Percentiles rank a stretch among this genome's conserved stretches.
Conservation (phyloP, 1,140 invertebrate genomes). For the Drusus annulatus region DNA sequence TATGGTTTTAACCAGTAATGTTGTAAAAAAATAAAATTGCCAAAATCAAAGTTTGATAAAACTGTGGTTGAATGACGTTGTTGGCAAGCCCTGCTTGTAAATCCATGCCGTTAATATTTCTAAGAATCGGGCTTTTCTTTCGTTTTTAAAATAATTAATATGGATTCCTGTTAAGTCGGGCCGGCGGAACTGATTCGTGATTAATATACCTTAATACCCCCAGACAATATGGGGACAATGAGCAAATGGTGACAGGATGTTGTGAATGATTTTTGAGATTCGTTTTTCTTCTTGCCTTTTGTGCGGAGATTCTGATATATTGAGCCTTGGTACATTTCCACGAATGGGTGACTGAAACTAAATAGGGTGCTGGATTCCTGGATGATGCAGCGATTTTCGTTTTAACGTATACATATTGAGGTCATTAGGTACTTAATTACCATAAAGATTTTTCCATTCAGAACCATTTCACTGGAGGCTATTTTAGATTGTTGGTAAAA, state of each 20-base stretch:
- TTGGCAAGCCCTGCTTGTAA: neutral
- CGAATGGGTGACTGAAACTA: slow-evolving; percentile 29
- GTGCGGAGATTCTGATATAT: neutral
- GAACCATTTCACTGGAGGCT: neutral
- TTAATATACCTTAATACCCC: slow-evolving; percentile 52
- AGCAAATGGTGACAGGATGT: slow-evolving; percentile 25
- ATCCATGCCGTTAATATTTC: slow-evolving; percentile 18
- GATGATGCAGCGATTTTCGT: slow-evolving; percentile 30
- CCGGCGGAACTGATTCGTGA: slow-evolving; percentile 55
- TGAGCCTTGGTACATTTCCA: slow-evolving; percentile 22
- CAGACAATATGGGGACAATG: slow-evolving; percentile 40
- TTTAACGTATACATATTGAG: neutral
- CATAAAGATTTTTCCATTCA: neutral
- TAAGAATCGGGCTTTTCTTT: slow-evolving; percentile 10
- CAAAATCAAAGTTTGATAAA: too few species aligned
- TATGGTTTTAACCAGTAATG: too few species aligned
- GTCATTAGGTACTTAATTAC: neutral
- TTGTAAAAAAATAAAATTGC: too few species aligned
- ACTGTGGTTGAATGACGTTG: neutral
- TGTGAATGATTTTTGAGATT: slow-evolving; percentile 33
- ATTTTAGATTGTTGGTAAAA: neutral
- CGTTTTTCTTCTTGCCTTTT: slow-evolving; percentile 30
- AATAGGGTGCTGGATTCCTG: slow-evolving; percentile 23
- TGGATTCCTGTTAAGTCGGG: slow-evolving; percentile 19
- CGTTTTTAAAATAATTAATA: slow-evolving; percentile 32